Evolutionary conservation across 1,140 invertebrate genomes (phyloP).

Genomic region (Hydropsyche tenuis): DNA sequence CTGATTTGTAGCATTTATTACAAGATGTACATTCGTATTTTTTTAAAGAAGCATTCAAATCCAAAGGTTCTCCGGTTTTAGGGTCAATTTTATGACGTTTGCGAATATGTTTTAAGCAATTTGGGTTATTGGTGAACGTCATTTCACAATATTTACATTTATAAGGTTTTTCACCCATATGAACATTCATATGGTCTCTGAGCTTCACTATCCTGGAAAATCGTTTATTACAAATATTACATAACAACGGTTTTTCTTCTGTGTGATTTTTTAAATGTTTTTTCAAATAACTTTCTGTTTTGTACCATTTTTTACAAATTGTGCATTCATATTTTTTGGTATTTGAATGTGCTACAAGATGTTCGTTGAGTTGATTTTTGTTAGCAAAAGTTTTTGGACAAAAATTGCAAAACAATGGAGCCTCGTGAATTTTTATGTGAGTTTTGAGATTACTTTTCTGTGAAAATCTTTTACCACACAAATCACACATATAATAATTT

Average conservation of each 20-base stretch:
- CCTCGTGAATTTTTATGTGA: slow-evolving; percentile 64
- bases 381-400: slow-evolving; percentile 30
- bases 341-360: slow-evolving; percentile 61
- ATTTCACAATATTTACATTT: slow-evolving; percentile 65
- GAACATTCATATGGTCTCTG: slow-evolving; percentile 65
- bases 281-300: slow-evolving; percentile 62
- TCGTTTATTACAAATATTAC: slow-evolving; percentile 60
- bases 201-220: slow-evolving; percentile 62
- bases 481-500: slow-evolving; percentile 59
- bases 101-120: slow-evolving; percentile 65
- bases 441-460: slow-evolving; percentile 63
- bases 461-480: slow-evolving; percentile 63
- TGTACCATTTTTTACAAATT: slow-evolving; percentile 61
- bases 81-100: slow-evolving; percentile 64
- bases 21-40: slow-evolving; percentile 61
- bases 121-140: slow-evolving; percentile 65
- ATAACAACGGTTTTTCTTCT: slow-evolving; percentile 58
- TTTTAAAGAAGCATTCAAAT: too few species aligned
- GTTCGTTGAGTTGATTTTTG: slow-evolving; percentile 59
- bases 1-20: slow-evolving; percentile 62
- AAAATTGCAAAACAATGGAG: slow-evolving; percentile 63
- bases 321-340: slow-evolving; percentile 60
- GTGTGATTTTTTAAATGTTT: slow-evolving; percentile 62
- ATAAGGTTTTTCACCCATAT: slow-evolving; percentile 63
- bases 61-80: slow-evolving; percentile 60